A percentile compares a stretch with the other conserved stretches of the same genome.
These are phyloP conservation scores for Pilophorus perplexus DNA, from an alignment of 2,888 invertebrate species.

Conservation along the genomic window DNA sequence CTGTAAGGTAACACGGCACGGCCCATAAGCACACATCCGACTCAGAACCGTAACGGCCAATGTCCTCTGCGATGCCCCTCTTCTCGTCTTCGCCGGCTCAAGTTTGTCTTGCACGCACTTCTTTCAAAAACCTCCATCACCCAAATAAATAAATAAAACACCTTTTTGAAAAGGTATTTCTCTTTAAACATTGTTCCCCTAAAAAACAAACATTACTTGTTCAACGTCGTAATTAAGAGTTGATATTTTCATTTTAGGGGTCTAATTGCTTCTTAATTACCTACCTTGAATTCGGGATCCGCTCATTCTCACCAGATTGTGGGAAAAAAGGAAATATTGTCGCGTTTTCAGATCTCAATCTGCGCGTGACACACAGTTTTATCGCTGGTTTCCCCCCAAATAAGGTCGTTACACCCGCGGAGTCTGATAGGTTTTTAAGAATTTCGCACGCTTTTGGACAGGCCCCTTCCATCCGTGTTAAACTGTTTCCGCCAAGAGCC, in stretches of 20 bases:
- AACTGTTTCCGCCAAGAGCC: neutral
- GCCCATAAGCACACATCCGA: slow-evolving; percentile 41
- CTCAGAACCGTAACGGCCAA: slow-evolving; percentile 33
- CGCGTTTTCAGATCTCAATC: neutral
- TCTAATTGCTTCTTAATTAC: too few relatives aligned
- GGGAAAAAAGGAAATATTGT: slow-evolving; percentile 6
- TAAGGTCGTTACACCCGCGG: neutral
- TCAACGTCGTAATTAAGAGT: too few relatives aligned
- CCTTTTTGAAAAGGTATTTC: too few relatives aligned
- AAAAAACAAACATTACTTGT: too few relatives aligned
- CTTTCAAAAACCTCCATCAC: neutral
- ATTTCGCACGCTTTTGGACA: slow-evolving; percentile 3
- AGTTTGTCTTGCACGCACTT: neutral
- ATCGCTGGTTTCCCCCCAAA: too few relatives aligned
- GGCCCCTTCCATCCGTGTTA: neutral
- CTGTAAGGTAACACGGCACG: slow-evolving; percentile 37
- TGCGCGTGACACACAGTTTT: neutral
- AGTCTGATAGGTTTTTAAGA: neutral
- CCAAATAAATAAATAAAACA: neutral
- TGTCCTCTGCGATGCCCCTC: slow-evolving; percentile 20
- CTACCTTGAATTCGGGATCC: too few relatives aligned
- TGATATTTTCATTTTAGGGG: too few relatives aligned
- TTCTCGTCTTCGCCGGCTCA: neutral
- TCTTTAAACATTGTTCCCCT: too few relatives aligned
- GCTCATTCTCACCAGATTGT: neutral